phyloP scores from a whole-genome alignment of 1,140 invertebrate genomes.

The Alviniconcha marisindica region DNA sequence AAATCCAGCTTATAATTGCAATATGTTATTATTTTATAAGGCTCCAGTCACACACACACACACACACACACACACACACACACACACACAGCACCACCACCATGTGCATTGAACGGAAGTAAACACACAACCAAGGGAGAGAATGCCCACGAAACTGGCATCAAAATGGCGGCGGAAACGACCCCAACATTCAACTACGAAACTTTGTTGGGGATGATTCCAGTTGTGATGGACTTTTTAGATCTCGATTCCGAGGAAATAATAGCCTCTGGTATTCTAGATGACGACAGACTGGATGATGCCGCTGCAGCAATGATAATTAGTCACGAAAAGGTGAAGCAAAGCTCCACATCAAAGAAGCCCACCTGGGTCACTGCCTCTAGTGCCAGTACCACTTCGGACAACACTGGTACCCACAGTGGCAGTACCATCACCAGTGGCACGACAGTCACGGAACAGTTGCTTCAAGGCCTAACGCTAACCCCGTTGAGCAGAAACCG shows the following conservation, averaged over 20 bases:
- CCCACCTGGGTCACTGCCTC: too few species aligned
- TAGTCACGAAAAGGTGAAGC: constrained; percentile 2
- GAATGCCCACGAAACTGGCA: neutral
- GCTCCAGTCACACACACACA: too few species aligned
- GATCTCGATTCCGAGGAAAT: constrained; percentile 40
- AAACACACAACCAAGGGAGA: constrained; percentile 11
- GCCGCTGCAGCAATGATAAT: constrained; percentile 32
- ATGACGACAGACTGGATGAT: constrained; percentile 36
- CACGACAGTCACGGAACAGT: neutral
- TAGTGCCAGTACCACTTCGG: neutral
- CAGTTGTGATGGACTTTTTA: constrained; percentile 44
- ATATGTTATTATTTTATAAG: too few species aligned
- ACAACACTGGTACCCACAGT: too few species aligned
- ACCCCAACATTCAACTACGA: neutral
- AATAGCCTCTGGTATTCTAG: constrained; percentile 40
- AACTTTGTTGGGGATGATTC: constrained; percentile 32
- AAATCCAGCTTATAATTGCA: too few species aligned
- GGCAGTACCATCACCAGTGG: neutral
- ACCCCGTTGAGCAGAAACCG: too few species aligned
- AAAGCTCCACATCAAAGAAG: neutral
- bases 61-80: neutral
- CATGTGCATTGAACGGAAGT: neutral
- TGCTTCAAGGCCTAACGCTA: neutral
- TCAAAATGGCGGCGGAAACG: constrained; percentile 16
- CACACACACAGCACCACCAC: neutral